Conservation (phyloP, 2,797 vertebrate genomes). For the Sphenopsis melanotis region DNA sequence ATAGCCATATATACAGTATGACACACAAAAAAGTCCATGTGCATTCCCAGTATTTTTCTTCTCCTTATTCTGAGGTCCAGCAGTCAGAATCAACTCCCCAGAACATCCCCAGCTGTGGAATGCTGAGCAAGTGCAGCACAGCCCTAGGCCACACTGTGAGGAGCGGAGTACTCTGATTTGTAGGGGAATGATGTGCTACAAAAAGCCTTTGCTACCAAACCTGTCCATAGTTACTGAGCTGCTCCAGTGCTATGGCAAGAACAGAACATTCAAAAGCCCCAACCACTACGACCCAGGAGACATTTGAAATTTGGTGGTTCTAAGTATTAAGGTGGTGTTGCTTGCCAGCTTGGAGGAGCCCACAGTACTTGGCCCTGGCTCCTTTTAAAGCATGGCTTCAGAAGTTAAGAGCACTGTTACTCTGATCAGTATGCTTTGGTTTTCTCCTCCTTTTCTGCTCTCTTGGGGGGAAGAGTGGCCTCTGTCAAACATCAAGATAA, state of each 20-base stretch:
- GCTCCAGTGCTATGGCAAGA: neutral
- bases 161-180: neutral
- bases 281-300: neutral
- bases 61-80: neutral
- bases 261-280: neutral
- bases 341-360: neutral
- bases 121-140: neutral
- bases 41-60: neutral
- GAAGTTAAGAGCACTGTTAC: neutral
- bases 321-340: neutral
- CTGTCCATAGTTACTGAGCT: neutral
- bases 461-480: neutral
- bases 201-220: neutral
- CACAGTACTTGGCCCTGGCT: neutral
- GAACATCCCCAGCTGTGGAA: neutral
- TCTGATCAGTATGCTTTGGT: neutral
- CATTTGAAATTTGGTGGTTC: neutral
- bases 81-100: neutral
- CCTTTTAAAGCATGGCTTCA: neutral
- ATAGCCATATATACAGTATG: neutral
- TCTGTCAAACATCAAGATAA: neutral
- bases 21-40: neutral
- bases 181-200: neutral
- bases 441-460: neutral
- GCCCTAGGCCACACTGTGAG: accelerated